These are phyloP conservation scores for Ammodytes marinus DNA, from an alignment of 2,113 vertebrate genomes.

Conservation along the genomic window DNA sequence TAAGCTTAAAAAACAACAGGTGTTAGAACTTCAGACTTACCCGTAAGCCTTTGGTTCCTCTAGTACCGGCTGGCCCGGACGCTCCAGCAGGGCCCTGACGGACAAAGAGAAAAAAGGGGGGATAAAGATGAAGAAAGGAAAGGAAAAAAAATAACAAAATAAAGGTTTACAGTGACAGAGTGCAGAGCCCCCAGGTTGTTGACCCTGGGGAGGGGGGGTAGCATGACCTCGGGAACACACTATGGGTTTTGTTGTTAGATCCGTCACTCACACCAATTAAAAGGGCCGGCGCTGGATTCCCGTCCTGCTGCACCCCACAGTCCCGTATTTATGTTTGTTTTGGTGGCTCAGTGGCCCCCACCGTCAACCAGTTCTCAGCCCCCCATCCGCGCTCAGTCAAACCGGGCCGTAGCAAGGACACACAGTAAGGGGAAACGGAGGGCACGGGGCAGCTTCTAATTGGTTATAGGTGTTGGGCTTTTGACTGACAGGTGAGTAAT, in stretches of 20 bases:
- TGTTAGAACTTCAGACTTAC: conserved; percentile 81
- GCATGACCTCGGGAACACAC: conserved; percentile 73
- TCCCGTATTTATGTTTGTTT: conserved; percentile 81
- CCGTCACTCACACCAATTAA: conserved; percentile 81
- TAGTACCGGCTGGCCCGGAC: conserved; percentile 86
- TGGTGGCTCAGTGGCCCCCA: conserved; percentile 70
- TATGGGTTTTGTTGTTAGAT: conserved; percentile 77
- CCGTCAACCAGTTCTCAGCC: conserved; percentile 31
- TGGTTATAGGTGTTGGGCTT: conserved; percentile 80
- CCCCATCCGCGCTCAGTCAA: conserved; percentile 33
- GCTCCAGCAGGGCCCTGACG: conserved; percentile 90
- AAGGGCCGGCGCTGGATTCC: conserved; percentile 65
- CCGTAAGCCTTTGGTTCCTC: conserved; percentile 92
- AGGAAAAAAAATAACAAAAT: conserved; percentile 57
- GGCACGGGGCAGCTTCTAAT: conserved; percentile 70
- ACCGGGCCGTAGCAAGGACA: conserved; percentile 32
- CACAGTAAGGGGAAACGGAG: conserved; percentile 24
- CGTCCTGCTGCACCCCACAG: conserved; percentile 60
- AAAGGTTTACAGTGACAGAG: conserved; percentile 73
- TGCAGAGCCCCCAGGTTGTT: conserved; percentile 62
- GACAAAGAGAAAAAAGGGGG: conserved; percentile 62
- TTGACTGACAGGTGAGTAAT: conserved; percentile 74
- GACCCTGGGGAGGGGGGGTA: conserved; percentile 54
- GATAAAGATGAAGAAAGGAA: conserved; percentile 16
- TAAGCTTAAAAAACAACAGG: conserved; percentile 28